Evolutionary conservation across 2,113 vertebrate genomes (phyloP).

Genomic region (Rhabdomys dilectus): DNA sequence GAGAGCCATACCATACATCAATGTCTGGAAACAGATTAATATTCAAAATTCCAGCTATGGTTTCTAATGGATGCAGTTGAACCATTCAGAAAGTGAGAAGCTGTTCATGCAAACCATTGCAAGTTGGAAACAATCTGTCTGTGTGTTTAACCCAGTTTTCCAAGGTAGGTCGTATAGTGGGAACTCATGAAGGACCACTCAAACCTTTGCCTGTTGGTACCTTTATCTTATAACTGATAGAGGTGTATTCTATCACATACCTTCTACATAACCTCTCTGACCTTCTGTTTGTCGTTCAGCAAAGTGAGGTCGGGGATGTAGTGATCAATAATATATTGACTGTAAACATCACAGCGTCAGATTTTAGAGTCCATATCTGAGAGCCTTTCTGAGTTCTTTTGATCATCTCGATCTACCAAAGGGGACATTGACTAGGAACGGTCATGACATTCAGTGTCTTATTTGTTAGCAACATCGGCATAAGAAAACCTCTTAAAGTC

Average conservation of each 20-base stretch:
- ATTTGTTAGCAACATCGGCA: not conserved
- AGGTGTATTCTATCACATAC: not conserved
- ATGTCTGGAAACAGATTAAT: not conserved
- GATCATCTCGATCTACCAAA: not conserved
- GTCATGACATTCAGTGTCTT: not conserved
- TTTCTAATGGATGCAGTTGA: not conserved
- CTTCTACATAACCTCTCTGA: not conserved
- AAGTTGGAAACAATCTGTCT: not conserved
- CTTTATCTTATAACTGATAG: conserved; percentile 25
- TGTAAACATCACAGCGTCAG: not conserved
- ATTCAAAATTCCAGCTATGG: not conserved
- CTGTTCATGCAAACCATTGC: not conserved
- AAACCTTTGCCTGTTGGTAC: not conserved
- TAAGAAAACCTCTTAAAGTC: not conserved
- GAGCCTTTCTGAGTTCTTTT: conserved; percentile 16
- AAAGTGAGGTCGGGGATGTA: not conserved
- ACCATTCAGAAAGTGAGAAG: not conserved
- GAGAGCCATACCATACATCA: not conserved
- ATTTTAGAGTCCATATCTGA: not conserved
- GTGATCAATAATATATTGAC: not conserved
- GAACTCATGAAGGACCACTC: not conserved
- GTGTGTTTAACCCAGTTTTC: not conserved
- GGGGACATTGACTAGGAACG: not conserved
- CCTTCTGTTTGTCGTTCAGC: not conserved
- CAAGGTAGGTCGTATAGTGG: not conserved